Evolutionary conservation across 2,113 vertebrate genomes (phyloP).

Genomic region (Gadus chalcogrammus): DNA sequence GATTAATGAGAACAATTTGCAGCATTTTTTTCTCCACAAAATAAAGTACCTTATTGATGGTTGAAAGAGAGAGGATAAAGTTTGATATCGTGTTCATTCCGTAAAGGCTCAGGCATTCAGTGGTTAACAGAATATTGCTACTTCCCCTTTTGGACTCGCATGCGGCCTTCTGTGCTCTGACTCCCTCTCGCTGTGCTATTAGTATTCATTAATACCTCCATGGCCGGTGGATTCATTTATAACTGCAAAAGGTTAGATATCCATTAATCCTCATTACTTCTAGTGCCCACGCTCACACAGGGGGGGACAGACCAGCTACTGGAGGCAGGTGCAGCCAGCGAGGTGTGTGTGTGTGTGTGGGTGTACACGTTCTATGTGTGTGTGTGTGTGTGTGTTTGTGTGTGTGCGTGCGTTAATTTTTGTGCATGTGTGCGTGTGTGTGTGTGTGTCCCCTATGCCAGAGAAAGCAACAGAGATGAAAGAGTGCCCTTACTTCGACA

Average conservation of each 20-base stretch:
- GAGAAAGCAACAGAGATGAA: no score
- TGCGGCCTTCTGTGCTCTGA: slow-evolving; percentile 20
- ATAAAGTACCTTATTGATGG: no score
- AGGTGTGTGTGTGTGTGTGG: slow-evolving; percentile 18
- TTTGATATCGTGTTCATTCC: no score
- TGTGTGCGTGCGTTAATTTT: background rate
- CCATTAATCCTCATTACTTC: slow-evolving; percentile 63
- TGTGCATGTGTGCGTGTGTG: slow-evolving; percentile 2
- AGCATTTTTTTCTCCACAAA: background rate
- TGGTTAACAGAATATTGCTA: slow-evolving; percentile 35
- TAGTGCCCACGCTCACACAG: slow-evolving; percentile 19
- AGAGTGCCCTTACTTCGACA: no score
- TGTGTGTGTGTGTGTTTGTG: background rate
- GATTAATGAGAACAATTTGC: background rate
- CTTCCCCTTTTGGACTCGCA: slow-evolving; percentile 47
- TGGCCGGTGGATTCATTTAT: slow-evolving; percentile 46
- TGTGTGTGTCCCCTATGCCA: background rate
- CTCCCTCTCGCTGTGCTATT: slow-evolving; percentile 33
- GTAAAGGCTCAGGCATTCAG: background rate
- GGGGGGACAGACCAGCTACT: slow-evolving; percentile 9
- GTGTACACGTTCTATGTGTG: background rate
- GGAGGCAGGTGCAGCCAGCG: slow-evolving; percentile 17
- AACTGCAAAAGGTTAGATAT: slow-evolving; percentile 59
- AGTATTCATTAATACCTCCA: slow-evolving; percentile 59
- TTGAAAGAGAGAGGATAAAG: no score